Percentiles rank a stretch among this genome's conserved stretches.
phyloP scores from a whole-genome alignment of 2,888 invertebrate species.

The Drosophila lutescens region DNA sequence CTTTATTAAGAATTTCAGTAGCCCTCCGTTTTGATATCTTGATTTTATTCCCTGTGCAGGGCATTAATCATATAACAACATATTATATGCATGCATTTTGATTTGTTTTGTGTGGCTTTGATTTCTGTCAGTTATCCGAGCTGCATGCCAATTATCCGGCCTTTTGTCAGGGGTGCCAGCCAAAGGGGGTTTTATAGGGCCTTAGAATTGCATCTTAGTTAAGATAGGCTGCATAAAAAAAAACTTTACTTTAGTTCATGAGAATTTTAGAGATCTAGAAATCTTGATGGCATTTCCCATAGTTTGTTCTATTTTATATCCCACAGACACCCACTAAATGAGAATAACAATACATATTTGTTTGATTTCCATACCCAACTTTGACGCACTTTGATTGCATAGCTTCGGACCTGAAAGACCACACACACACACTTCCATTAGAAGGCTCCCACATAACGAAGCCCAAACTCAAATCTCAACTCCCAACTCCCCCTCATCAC shows the following conservation, averaged over 20 bases:
- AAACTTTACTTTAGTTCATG: not conserved
- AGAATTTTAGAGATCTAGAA: not conserved
- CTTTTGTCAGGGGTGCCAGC: constrained; percentile 15
- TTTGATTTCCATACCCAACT: constrained; percentile 58
- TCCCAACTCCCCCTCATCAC: constrained; percentile 14
- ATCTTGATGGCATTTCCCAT: constrained; percentile 10
- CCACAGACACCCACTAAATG: constrained; percentile 26
- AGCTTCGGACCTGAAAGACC: constrained; percentile 23
- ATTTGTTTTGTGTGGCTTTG: constrained; percentile 73
- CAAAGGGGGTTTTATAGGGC: not conserved
- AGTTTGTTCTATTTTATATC: constrained; percentile 21
- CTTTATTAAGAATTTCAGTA: constrained; percentile 83
- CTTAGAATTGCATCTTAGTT: constrained; percentile 8
- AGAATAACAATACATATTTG: constrained; percentile 24
- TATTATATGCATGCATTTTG: constrained; percentile 72
- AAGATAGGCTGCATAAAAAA: not conserved
- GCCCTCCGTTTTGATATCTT: constrained; percentile 74
- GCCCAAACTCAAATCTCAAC: not conserved
- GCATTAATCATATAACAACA: constrained; percentile 54
- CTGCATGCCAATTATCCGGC: constrained; percentile 70
- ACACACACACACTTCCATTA: constrained; percentile 30
- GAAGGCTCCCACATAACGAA: constrained; percentile 1
- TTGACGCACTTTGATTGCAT: constrained; percentile 64
- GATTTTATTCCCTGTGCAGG: constrained; percentile 65
- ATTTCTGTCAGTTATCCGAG: constrained; percentile 66